Percentiles rank a stretch among this genome's conserved stretches.
Evolutionary conservation across 1,140 invertebrate species (phyloP).

Genomic region (Ceratosolen fusciceps): DNA sequence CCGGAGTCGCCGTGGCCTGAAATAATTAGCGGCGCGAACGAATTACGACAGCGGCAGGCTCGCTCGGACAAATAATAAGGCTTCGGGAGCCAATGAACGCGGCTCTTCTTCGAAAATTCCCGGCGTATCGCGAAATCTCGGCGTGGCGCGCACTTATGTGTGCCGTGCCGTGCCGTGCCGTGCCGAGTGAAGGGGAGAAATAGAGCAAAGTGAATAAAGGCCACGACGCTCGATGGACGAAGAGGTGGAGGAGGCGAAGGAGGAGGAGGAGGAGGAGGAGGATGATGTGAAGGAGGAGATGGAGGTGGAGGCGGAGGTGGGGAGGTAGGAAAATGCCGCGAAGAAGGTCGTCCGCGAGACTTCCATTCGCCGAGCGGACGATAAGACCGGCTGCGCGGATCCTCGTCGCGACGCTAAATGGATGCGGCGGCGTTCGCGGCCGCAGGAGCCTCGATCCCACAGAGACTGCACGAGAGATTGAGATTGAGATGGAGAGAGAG

Average conservation of each 20-base stretch:
- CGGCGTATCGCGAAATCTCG: slow-evolving; percentile 28
- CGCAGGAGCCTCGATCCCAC: slow-evolving; percentile 2
- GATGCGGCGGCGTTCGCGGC: background rate
- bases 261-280: slow-evolving; percentile 2
- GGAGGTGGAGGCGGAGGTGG: background rate
- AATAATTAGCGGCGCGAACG: slow-evolving; percentile 20
- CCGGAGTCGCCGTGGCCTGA: background rate
- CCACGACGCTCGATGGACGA: too few species aligned
- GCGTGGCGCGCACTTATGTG: slow-evolving; percentile 40
- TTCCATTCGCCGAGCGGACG: slow-evolving; percentile 3
- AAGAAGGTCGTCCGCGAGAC: slow-evolving; percentile 20
- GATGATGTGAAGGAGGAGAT: slow-evolving; percentile 17
- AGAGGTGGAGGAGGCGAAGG: background rate
- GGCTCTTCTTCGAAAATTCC: slow-evolving; percentile 38
- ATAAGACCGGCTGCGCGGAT: slow-evolving; percentile 1
- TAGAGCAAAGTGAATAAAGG: slow-evolving; percentile 33
- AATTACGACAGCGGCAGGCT: slow-evolving; percentile 16
- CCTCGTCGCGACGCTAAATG: slow-evolving; percentile 5
- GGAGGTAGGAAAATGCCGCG: slow-evolving; percentile 4
- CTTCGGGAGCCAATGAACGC: background rate
- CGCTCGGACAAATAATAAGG: slow-evolving; percentile 18
- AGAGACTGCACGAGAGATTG: too few species aligned
- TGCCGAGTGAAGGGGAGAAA: slow-evolving; percentile 34
- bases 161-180: slow-evolving; percentile 1
- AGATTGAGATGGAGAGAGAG: too few species aligned